These are phyloP conservation scores for Eupithecia centaureata DNA, from an alignment of 2,888 invertebrate genomes.

Conservation along the genomic window DNA sequence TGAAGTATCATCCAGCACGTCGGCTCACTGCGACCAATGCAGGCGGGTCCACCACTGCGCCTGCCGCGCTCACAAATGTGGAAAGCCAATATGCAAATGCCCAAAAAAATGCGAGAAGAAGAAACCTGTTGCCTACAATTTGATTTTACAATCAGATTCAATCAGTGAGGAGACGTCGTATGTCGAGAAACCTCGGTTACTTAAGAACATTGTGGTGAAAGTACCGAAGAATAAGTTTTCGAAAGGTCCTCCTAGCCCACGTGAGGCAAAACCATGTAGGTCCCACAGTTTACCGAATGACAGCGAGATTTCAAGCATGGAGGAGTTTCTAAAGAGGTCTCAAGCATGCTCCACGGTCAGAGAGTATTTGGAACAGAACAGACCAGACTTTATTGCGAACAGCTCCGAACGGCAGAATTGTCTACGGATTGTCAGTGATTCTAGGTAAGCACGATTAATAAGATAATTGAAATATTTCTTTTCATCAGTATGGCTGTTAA, in stretches of 20 bases:
- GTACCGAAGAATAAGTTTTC: slow-evolving; percentile 63
- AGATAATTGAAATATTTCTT: background rate
- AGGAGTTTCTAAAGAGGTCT: slow-evolving; percentile 58
- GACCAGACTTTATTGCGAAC: slow-evolving; percentile 87
- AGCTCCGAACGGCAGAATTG: slow-evolving; percentile 67
- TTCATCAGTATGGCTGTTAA: background rate
- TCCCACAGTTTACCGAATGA: slow-evolving; percentile 68
- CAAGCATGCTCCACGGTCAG: slow-evolving; percentile 77
- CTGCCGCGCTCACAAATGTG: slow-evolving; percentile 60
- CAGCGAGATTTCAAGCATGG: slow-evolving; percentile 67
- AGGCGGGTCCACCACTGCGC: slow-evolving; percentile 63
- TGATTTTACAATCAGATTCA: slow-evolving; percentile 77
- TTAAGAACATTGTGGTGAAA: slow-evolving; percentile 73
- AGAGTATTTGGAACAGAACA: slow-evolving; percentile 88
- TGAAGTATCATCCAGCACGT: slow-evolving; percentile 70
- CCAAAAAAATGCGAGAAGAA: slow-evolving; percentile 67
- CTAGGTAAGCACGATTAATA: slow-evolving; percentile 60
- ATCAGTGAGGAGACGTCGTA: slow-evolving; percentile 63
- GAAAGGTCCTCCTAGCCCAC: slow-evolving; percentile 44
- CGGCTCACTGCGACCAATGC: slow-evolving; percentile 69
- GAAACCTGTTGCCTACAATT: slow-evolving; percentile 74
- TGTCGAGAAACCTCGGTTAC: slow-evolving; percentile 50
- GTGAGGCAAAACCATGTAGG: slow-evolving; percentile 48
- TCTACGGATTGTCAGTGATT: slow-evolving; percentile 67
- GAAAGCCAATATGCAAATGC: slow-evolving; percentile 45